Base-by-base conservation (phyloP, 2,888 invertebrate species). In the Listrodromus nycthemerus region DNA sequence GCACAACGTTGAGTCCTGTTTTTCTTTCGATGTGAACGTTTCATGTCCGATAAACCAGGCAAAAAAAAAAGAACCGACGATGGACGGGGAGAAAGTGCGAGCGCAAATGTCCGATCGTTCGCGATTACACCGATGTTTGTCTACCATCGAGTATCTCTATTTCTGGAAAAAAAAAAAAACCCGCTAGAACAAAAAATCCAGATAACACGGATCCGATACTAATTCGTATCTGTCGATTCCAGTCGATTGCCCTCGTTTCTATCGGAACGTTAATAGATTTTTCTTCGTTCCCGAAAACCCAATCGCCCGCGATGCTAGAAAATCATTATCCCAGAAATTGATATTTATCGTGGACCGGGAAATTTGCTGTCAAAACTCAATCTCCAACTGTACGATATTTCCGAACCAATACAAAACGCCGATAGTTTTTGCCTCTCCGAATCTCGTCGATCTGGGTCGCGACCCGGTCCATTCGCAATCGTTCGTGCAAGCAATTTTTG, bases 381-480 rank as follows among this genome's bases (percentile, higher is more conserved):
- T 21, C n/a, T 37, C 10, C 2, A 70, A 70, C 52, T 16, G 69
- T 33, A 19, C 27, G 13, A 55, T 70, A 70, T 70, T 37, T 19
- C 13, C 21, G 33, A 19, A 70, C 70, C 16, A 52, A 33, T 21
- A 70, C 7, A 55, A 70, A 70, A 33, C 30, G 0, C 21, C 33
- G 50, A 70, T 37, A 55, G 19, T 70, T 52, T 70, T 30, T 55
- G 7, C 33, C 70, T 52, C 70, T 30, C 33, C 4, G 19, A 41
- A 67, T 75, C 30, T 41, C 66, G 21, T 21, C 41, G 24, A 41
- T 30, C 10, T 21, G 13, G 30, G 19, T 70, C 37, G 33, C 27
- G 37, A 24, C 48, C 33, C 8, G 55, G 65, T 41, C 50, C 50
- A 66, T 63, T 63, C 27, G 76, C 70, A 81, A 71, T 81, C 63